Conservation (phyloP, 2,888 invertebrate genomes). For the Hetaerina titia region DNA sequence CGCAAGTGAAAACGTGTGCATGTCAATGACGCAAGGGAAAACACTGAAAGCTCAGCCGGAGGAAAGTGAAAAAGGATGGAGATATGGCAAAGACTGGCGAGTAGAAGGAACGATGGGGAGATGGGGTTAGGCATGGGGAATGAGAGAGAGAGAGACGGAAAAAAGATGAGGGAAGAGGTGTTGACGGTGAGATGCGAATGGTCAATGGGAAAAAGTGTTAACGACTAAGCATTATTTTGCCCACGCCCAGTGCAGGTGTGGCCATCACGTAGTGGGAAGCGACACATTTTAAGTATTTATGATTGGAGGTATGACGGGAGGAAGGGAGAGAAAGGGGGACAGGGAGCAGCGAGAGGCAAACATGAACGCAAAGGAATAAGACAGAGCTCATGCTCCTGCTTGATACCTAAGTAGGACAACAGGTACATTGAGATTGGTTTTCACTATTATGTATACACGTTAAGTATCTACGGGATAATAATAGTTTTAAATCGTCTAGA, state of each 20-base stretch:
- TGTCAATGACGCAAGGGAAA: slow-evolving; percentile 48
- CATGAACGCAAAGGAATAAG: too few relatives aligned
- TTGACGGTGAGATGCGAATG: not conserved
- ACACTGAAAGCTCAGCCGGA: not conserved
- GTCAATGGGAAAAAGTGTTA: slow-evolving; percentile 45
- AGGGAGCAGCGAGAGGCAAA: not conserved
- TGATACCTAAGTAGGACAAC: too few relatives aligned
- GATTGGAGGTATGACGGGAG: slow-evolving; percentile 69
- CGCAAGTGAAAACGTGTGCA: slow-evolving; percentile 17
- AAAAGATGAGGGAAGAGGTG: not conserved
- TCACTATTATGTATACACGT: too few relatives aligned
- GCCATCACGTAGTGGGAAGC: slow-evolving; percentile 67
- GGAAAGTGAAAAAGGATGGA: not conserved
- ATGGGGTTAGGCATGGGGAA: slow-evolving; percentile 46
- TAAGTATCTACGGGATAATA: too few relatives aligned
- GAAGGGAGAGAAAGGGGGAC: slow-evolving; percentile 70
- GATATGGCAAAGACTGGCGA: not conserved
- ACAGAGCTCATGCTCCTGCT: too few relatives aligned
- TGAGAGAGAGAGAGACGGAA: slow-evolving; percentile 68
- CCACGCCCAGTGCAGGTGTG: slow-evolving; percentile 48
- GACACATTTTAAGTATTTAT: slow-evolving; percentile 68
- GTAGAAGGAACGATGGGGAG: slow-evolving; percentile 41
- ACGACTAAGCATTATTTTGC: slow-evolving; percentile 53
- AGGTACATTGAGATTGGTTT: too few relatives aligned
- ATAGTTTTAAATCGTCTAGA: too few relatives aligned